These are phyloP conservation scores for Pandion haliaetus DNA, from an alignment of 2,113 vertebrate genomes.

Conservation along the genomic window DNA sequence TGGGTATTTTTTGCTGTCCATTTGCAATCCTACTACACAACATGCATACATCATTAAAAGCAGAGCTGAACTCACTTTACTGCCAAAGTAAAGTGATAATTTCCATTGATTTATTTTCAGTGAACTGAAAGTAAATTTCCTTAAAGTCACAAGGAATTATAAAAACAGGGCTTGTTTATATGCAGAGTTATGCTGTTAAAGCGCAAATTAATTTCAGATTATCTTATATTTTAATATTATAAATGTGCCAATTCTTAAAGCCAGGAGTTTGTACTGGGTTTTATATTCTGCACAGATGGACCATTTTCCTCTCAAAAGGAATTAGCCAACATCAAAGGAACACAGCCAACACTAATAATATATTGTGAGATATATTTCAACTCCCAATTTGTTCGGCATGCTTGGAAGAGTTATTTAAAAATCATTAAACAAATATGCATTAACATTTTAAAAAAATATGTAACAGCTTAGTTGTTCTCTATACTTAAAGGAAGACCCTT, in stretches of 20 bases:
- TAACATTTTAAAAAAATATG: neutral
- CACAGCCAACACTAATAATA: neutral
- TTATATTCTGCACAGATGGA: neutral
- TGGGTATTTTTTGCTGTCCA: neutral
- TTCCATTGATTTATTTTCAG: neutral
- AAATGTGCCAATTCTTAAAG: neutral
- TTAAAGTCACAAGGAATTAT: neutral
- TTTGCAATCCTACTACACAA: neutral
- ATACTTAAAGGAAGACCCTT: neutral
- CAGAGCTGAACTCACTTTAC: neutral
- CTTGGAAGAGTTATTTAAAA: neutral
- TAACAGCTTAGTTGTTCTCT: neutral
- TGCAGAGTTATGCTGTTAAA: neutral
- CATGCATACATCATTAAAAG: accelerated
- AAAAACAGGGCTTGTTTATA: neutral
- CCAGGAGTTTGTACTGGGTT: neutral
- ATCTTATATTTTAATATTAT: neutral
- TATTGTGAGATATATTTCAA: neutral
- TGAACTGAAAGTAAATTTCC: neutral
- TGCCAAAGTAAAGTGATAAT: neutral
- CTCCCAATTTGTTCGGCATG: neutral
- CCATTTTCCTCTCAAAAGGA: neutral
- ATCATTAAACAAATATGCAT: neutral
- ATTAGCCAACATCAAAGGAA: slow-evolving; percentile 2
- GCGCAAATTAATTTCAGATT: neutral